A percentile compares a stretch with the other conserved stretches of the same genome.
Conservation (phyloP, 2,888 invertebrate species). For the Nipponacmea schrenckii region DNA sequence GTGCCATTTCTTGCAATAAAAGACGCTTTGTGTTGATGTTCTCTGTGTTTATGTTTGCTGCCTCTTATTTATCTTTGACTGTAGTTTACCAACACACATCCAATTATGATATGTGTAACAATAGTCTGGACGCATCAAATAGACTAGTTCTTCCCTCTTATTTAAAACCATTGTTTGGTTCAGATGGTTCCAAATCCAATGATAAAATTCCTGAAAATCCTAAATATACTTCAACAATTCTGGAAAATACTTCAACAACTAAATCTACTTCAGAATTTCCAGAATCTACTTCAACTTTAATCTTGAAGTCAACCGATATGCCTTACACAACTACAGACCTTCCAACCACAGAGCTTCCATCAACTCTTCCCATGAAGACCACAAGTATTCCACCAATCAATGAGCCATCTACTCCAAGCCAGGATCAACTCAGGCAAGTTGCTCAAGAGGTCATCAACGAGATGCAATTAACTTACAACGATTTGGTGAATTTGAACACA, state of each 20-base stretch:
- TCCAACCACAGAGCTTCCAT: background rate
- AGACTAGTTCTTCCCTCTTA: background rate
- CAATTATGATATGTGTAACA: background rate
- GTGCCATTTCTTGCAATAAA: conserved; percentile 55
- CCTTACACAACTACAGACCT: background rate
- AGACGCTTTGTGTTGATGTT: conserved; percentile 53
- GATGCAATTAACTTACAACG: background rate
- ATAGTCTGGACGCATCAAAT: background rate
- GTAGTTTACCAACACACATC: conserved; percentile 37
- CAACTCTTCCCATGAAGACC: background rate
- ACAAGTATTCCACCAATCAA: background rate
- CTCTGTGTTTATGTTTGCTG: conserved; percentile 56
- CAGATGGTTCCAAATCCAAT: background rate
- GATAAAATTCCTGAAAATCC: background rate
- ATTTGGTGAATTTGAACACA: background rate
- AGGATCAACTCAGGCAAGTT: background rate
- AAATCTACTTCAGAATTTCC: background rate
- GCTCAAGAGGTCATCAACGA: background rate
- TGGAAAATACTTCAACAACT: background rate
- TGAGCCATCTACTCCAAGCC: background rate
- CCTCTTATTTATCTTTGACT: conserved; percentile 52
- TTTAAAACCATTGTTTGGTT: background rate
- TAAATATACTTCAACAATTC: background rate
- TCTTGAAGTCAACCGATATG: conserved; percentile 9
- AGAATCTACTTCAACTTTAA: background rate